Evolutionary conservation across 2,888 invertebrate species (phyloP).

Genomic region (Clunio marinus): DNA sequence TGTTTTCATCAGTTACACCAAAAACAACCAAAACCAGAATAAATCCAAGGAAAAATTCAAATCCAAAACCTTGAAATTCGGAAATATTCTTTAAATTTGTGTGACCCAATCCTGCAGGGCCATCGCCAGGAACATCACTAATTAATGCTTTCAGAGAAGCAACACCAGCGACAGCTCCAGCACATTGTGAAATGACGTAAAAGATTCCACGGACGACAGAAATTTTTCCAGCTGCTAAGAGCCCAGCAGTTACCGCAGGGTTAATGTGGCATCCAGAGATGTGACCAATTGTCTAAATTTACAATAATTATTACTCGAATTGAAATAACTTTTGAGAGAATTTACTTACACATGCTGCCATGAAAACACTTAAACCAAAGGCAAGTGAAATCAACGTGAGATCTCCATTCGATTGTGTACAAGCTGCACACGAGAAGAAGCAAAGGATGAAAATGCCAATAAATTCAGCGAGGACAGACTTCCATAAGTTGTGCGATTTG

Average conservation of each 20-base stretch:
- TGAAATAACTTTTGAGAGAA: background rate
- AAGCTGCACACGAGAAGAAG: constrained; percentile 83
- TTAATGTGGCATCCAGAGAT: constrained; percentile 89
- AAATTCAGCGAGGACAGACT: constrained; percentile 80
- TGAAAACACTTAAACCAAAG: constrained; percentile 82
- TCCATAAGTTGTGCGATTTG: constrained; percentile 44
- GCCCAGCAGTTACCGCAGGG: constrained; percentile 82
- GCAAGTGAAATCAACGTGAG: constrained; percentile 68
- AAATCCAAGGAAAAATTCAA: constrained; percentile 87
- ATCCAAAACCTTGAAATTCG: constrained; percentile 76
- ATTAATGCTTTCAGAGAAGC: constrained; percentile 66
- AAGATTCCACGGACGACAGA: constrained; percentile 68
- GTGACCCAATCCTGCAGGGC: constrained; percentile 62
- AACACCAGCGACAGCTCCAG: constrained; percentile 77
- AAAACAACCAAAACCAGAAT: constrained; percentile 86
- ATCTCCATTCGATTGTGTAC: constrained; percentile 56
- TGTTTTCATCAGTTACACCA: constrained; percentile 59
- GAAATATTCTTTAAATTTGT: constrained; percentile 64
- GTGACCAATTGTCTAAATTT: constrained; percentile 71
- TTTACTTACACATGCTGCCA: constrained; percentile 67
- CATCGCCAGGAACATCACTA: constrained; percentile 53
- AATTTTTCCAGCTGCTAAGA: constrained; percentile 74
- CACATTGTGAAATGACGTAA: constrained; percentile 77
- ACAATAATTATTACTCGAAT: background rate
- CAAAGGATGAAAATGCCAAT: constrained; percentile 81